phyloP scores from a whole-genome alignment of 2,888 invertebrate species.

The Brachylomia viminalis region DNA sequence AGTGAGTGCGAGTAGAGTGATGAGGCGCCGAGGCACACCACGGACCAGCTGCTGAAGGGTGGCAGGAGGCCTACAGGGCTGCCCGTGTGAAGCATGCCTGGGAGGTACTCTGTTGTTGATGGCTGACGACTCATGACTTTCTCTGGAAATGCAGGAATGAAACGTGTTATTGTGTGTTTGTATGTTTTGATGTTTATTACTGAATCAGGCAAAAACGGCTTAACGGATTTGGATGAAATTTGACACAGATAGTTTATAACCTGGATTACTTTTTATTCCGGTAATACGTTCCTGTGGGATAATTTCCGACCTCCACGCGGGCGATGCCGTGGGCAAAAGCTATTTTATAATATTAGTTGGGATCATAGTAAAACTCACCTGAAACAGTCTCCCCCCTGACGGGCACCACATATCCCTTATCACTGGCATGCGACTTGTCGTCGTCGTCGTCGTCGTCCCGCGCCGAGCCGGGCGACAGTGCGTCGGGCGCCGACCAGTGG shows the following conservation, averaged over 20 bases:
- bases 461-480: conserved; percentile 84
- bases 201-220: too few species aligned
- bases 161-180: background rate
- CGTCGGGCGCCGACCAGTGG: conserved; percentile 83
- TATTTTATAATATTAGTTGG: background rate
- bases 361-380: conserved; percentile 62
- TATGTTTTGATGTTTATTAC: too few species aligned
- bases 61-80: conserved; percentile 95
- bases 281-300: too few species aligned
- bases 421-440: conserved; percentile 69
- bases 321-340: background rate
- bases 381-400: conserved; percentile 73
- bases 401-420: conserved; percentile 76
- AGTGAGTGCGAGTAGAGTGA: conserved; percentile 97
- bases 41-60: conserved; percentile 97
- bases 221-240: too few species aligned
- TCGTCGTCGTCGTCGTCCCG: conserved; percentile 80
- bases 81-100: conserved; percentile 96
- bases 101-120: conserved; percentile 97
- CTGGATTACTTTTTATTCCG: too few species aligned
- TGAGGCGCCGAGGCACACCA: conserved; percentile 97
- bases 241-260: too few species aligned
- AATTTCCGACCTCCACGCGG: too few species aligned
- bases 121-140: conserved; percentile 92
- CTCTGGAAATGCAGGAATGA: conserved; percentile 79